A percentile compares a stretch with the other conserved stretches of the same genome.
Evolutionary conservation across 2,113 vertebrate genomes (phyloP).

Genomic region (Microcebus jonahi): DNA sequence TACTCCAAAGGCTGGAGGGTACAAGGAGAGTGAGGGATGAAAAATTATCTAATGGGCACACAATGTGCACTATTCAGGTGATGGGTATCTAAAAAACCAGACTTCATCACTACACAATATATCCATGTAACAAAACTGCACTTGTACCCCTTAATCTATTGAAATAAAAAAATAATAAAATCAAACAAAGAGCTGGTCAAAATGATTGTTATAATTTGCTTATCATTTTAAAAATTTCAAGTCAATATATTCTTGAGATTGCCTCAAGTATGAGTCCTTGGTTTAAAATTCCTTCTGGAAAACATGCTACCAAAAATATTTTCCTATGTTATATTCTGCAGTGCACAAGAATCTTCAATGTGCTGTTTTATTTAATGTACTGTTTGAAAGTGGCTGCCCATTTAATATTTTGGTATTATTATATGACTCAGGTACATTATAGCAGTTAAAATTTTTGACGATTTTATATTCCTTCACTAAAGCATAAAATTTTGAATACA

Average conservation of each 20-base stretch:
- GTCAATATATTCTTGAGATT: background rate
- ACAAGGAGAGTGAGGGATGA: no score
- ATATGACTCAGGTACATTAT: background rate
- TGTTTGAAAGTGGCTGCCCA: background rate
- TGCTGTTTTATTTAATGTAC: background rate
- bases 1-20: no score
- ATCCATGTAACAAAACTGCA: no score
- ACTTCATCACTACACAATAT: no score
- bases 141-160: no score
- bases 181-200: background rate
- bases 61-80: no score
- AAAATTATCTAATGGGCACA: no score
- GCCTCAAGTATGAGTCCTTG: background rate
- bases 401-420: background rate
- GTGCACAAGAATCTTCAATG: background rate
- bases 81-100: no score
- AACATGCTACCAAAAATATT: background rate
- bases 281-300: conserved; percentile 21
- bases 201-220: background rate
- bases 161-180: no score
- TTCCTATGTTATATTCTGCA: background rate
- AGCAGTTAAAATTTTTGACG: background rate
- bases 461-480: background rate
- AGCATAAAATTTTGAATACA: background rate
- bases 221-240: background rate